Evolutionary conservation across 2,797 vertebrate genomes (phyloP), one percentile per base, ranked within the genome.

Genomic region (Urophycis tenuis): DNA sequence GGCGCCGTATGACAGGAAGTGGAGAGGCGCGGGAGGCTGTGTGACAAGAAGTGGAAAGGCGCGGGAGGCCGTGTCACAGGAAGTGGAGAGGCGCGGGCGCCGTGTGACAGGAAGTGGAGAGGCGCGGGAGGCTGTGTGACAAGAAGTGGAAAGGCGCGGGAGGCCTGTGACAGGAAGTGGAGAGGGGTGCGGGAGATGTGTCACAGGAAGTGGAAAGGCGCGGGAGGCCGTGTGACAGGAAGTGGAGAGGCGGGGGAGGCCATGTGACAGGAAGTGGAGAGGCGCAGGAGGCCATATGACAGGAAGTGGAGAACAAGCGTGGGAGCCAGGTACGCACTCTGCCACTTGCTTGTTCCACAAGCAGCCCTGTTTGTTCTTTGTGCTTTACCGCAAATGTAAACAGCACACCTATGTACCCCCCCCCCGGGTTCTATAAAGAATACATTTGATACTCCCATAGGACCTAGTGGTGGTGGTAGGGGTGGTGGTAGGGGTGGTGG

Each of bases 351-450:
- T 53, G 5, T n/a, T 53, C 7, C 49, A 53, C 22, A 7, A n/a
- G 8, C 5, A 53, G 49, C 14, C 49, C n/a, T n/a, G 14, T 53
- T 8, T 5, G 49, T n/a, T n/a, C 3, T 15, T 53, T 53, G 49
- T 53, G 1, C 64, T 31, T 69, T 10, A 69, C 29, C 15, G 10
- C 31, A 30, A 69, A 69, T 69, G 15, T 69, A 30, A 69, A 69
- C 12, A 69, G 29, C 29, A 6, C 33, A 12, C 25, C 22, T 39
- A 15, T 74, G 36, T 45, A 7, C 8, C 6, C 9, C 34, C 36
- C 53, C 81, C 64, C 49, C 3, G 41, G 45, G 25, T 32, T 32
- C 71, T 41, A 39, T 72, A 64, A 69, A 73, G 39, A 45, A 73
- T 15, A 34, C 19, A 77, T 31, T 69, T 53, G 8, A 36, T 41